Evolutionary conservation across 2,888 invertebrate species (phyloP), one percentile per base, ranked within the genome.

Genomic region (Odiellus spinosus): DNA sequence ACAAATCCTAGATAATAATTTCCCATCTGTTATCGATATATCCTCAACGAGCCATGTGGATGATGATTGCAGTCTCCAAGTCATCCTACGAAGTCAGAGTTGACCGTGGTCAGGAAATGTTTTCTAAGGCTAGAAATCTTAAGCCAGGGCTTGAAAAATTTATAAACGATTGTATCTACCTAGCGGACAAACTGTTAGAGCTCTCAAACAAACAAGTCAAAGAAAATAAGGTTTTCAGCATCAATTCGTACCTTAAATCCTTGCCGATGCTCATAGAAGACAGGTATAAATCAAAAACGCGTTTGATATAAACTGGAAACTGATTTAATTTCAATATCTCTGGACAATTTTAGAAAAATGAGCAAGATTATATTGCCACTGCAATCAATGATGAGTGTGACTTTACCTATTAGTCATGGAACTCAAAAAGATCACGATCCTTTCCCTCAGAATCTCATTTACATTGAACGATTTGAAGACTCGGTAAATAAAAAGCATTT

Each of bases 41-140:
- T 68, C 91, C 95, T 0, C 87, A 93, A 64, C 93, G 95, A 64
- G 82, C 88, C 2, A 70, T 95, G 49, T 98, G 96, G 96, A 86
- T 83, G 80, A 77, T 87, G 67, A 76, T 85, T 67, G 77, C 79
- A 0, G 78, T 84, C 19, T 78, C 82, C 43, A 88, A 88, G 73
- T 88, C 88, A 0, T 78, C 82, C 1, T 82, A 83, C 60, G 70
- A 76, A 2, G 76, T 76, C 54, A 74, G 90, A 44, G 76, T 77
- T 33, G 79, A 77, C 61, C 73, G 86, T 2, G 88, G 87, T 58
- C 74, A 74, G n/a, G 80, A 86, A 55, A 83, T 91, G 45, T 75
- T 88, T 52, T 72, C 74, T 3, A 77, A 81, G 58, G 72, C 76
- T 0, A 71, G 76, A 38, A 67, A 81, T 3, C 69, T 74, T 67